Base-by-base conservation (phyloP, 2,888 invertebrate species). In the Himalopsyche anomala region DNA sequence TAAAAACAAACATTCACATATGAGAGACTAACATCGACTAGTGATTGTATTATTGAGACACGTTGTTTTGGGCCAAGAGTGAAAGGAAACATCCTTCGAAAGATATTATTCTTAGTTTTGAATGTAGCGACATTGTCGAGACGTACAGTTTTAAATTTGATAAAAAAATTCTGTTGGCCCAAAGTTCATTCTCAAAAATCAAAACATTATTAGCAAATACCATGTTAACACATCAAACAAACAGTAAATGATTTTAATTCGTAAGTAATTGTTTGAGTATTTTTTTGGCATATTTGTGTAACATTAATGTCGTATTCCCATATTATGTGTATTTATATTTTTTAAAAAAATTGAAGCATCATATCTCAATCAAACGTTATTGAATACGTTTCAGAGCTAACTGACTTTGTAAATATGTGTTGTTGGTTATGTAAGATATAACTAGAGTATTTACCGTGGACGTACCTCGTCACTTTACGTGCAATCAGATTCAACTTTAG, bases 1-100 rank as follows among this genome's bases (percentile, higher is more conserved):
- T 74, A 74, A 36, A 15, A 74, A 74, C 28, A 74, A 74, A 74
- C 74, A 74, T 74, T 74, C 74, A 74, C 36, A 38, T 74, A 74
- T 74, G 74, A 74, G 15, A 36, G 9, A 74, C 74, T 74, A 74
- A 74, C 74, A 74, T 74, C 74, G 36, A 74, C 74, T 74, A 74
- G 36, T 74, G 36, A 74, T 74, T 74, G 74, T 36, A 74, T 74
- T 36, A 74, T 36, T 36, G 74, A 74, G 74, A 36, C 36, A 12
- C 19, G 12, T 69, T 74, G 9, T 36, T 74, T 74, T 74, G 74
- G 36, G 74, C 74, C 74, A 74, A 74, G 38, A 69, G 56, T 56
- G 4, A 62, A 19, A 8, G n/a, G 19, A n/a, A 62, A 19, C 4
- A 28, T 62, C n/a, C 9, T 6, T 19, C 62, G 9, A 62, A 19